These are phyloP conservation scores for Hyphantria cunea DNA, from an alignment of 1,140 invertebrate species.

Conservation along the genomic window DNA sequence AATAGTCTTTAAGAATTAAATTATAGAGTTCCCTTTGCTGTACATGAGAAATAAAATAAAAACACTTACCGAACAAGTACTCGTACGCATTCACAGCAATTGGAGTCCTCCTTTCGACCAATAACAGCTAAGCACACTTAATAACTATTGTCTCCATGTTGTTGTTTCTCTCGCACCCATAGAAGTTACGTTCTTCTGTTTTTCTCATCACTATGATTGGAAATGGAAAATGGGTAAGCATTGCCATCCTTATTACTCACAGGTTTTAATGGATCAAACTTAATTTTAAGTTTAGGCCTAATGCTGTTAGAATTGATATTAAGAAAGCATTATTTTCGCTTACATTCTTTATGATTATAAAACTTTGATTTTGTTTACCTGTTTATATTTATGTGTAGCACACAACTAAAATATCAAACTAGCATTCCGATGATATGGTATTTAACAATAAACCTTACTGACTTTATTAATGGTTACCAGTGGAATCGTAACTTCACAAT, in stretches of 20 bases:
- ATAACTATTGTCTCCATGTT: slow-evolving; percentile 19
- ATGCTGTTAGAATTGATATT: slow-evolving; percentile 1
- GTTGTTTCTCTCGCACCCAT: slow-evolving; percentile 4
- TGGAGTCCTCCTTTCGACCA: slow-evolving; percentile 24
- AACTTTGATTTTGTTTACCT: no score
- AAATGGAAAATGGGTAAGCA: slow-evolving; percentile 13
- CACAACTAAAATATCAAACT: no score
- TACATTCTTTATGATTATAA: no score
- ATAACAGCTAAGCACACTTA: slow-evolving; percentile 8
- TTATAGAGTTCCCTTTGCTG: slow-evolving; percentile 8
- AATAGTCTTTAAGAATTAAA: neutral
- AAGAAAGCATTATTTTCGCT: no score
- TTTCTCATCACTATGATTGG: slow-evolving; percentile 22
- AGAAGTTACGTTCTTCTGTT: neutral
- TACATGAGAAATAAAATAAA: slow-evolving; percentile 10
- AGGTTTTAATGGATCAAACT: slow-evolving; percentile 3
- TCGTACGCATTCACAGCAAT: slow-evolving; percentile 31
- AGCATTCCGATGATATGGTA: no score
- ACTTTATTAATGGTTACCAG: no score
- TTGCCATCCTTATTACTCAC: slow-evolving; percentile 8
- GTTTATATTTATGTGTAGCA: no score
- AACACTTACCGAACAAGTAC: slow-evolving; percentile 26
- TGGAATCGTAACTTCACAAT: no score
- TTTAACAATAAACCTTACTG: no score
- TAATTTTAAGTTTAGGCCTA: slow-evolving; percentile 15